Conservation (phyloP, 2,888 invertebrate species). For the Hemaris fuciformis region DNA sequence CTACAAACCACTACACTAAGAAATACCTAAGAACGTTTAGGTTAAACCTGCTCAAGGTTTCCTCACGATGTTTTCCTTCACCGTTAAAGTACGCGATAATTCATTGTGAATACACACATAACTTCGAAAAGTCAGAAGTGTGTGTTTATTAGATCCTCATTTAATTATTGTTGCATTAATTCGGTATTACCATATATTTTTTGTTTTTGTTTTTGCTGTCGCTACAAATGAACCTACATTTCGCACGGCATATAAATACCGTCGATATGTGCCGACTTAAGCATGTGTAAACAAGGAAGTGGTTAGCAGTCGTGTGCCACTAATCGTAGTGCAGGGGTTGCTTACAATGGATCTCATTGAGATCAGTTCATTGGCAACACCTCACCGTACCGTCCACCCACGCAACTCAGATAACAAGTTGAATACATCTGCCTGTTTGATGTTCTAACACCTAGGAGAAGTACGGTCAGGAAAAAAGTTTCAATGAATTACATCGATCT, state of each 20-base stretch:
- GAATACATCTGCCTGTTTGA: constrained; percentile 73
- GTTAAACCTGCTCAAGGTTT: too few relatives aligned
- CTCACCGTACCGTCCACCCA: constrained; percentile 66
- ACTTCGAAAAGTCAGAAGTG: too few relatives aligned
- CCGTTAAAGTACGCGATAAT: too few relatives aligned
- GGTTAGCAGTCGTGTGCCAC: constrained; percentile 53
- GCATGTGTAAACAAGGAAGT: constrained; percentile 69
- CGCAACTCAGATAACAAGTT: constrained; percentile 75
- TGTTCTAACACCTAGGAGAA: constrained; percentile 47
- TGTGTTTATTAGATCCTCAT: too few relatives aligned
- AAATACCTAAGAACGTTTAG: too few relatives aligned
- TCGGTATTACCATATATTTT: too few relatives aligned
- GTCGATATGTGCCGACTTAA: constrained; percentile 30
- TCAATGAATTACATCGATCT: too few relatives aligned
- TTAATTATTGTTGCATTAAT: too few relatives aligned
- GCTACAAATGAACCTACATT: constrained; percentile 10
- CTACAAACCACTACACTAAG: too few relatives aligned
- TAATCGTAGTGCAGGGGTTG: constrained; percentile 58
- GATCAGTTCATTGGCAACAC: constrained; percentile 67
- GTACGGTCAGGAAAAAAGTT: constrained; percentile 29
- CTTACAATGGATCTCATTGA: constrained; percentile 72
- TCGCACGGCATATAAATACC: constrained; percentile 11
- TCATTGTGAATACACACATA: too few relatives aligned
- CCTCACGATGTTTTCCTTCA: too few relatives aligned
- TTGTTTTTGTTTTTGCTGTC: not conserved